Evolutionary conservation across 1,140 invertebrate genomes (phyloP).

Genomic region (Elymnias hypermnestra): DNA sequence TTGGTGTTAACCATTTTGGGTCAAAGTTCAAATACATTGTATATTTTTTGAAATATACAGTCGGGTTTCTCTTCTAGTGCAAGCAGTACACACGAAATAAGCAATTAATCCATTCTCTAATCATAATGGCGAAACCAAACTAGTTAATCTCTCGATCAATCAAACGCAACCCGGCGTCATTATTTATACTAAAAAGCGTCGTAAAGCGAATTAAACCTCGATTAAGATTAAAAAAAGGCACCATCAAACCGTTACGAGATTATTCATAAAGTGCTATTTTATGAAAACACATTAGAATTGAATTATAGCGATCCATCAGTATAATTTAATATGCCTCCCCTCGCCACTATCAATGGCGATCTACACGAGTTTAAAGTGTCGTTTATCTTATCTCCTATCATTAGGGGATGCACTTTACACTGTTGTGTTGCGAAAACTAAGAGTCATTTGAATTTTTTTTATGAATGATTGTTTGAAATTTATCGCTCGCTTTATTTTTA

Average conservation of each 20-base stretch:
- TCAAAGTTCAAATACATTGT: too few species aligned
- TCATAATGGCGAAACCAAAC: conserved; percentile 3
- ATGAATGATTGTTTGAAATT: not conserved
- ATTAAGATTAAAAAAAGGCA: conserved; percentile 37
- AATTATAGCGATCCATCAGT: conserved; percentile 66
- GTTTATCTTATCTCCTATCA: conserved; percentile 45
- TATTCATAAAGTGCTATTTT: conserved; percentile 45
- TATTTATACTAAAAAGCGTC: conserved; percentile 6
- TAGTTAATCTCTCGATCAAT: conserved; percentile 22
- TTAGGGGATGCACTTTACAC: conserved; percentile 9
- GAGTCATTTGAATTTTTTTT: not conserved
- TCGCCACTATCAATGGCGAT: conserved; percentile 32
- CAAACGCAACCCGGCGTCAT: conserved; percentile 15
- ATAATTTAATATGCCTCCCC: conserved; percentile 59
- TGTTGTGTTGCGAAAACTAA: not conserved
- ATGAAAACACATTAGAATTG: conserved; percentile 61
- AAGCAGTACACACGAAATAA: too few species aligned
- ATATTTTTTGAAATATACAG: too few species aligned
- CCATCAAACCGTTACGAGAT: conserved; percentile 34
- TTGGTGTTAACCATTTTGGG: too few species aligned
- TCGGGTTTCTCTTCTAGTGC: too few species aligned
- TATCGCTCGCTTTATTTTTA: too few species aligned
- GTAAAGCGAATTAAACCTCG: conserved; percentile 36
- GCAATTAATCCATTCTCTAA: not conserved
- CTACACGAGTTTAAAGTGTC: conserved; percentile 51